Evolutionary conservation across 2,888 invertebrate genomes (phyloP).

Genomic region (Schrankia costaestrigalis): DNA sequence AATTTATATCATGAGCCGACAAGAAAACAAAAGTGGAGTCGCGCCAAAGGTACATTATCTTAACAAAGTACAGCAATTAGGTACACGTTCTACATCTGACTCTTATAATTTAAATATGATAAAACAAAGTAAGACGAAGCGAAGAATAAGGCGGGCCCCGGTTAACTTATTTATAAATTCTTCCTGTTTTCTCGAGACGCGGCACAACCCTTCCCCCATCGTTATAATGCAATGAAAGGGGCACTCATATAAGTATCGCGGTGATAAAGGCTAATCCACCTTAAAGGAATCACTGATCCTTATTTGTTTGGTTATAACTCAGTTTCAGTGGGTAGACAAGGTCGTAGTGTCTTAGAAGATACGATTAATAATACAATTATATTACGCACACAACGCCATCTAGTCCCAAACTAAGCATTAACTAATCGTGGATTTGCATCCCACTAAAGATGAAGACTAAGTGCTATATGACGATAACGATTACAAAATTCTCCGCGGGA

Average conservation of each 20-base stretch:
- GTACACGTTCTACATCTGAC: constrained; percentile 81
- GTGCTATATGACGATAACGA: too few relatives aligned
- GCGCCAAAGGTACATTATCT: constrained; percentile 81
- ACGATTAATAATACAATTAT: too few relatives aligned
- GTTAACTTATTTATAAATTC: constrained; percentile 80
- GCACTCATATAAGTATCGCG: constrained; percentile 77
- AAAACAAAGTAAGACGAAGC: constrained; percentile 75
- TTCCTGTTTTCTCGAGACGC: constrained; percentile 57
- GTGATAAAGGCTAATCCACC: constrained; percentile 76
- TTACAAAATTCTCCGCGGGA: too few relatives aligned
- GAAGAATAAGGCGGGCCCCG: constrained; percentile 70
- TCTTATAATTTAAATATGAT: constrained; percentile 81
- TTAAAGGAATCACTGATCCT: constrained; percentile 55
- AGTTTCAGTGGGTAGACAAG: constrained; percentile 18
- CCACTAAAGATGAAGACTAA: too few relatives aligned
- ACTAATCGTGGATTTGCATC: too few relatives aligned
- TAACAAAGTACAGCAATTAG: constrained; percentile 81
- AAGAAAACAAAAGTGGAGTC: constrained; percentile 80
- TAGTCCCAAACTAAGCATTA: too few relatives aligned
- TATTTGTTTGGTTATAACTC: constrained; percentile 62
- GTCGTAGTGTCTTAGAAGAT: not conserved
- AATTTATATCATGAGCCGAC: constrained; percentile 76
- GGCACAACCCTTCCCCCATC: constrained; percentile 66
- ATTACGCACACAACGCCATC: too few relatives aligned
- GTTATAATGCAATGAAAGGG: constrained; percentile 78